Base-by-base conservation (phyloP, 2,113 vertebrate species). In the Dipodomys merriami region DNA sequence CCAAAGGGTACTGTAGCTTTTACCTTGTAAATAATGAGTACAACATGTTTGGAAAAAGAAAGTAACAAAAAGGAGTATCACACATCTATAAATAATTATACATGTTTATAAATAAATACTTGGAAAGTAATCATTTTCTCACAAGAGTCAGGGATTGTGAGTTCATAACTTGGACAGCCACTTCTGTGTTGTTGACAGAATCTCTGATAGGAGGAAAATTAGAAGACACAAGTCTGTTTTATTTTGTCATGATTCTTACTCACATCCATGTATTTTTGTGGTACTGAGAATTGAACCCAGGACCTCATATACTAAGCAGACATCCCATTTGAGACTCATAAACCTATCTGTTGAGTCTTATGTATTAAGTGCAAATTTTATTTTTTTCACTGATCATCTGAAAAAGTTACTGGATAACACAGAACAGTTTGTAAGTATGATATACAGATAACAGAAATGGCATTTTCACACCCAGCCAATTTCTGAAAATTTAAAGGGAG, bases 1-100 rank as follows among this genome's bases (percentile, higher is more conserved):
- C 91, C 91, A n/a, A 91, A 96, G 96, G 88, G 95, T 80, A 90
- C 39, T 29, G 49, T 77, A 96, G 91, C 89, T 81, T 95, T 96
- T 76, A 95, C 94, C 83, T 82, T 1, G 5, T 80, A 86, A 95
- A 77, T 92, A 91, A 80, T 73, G 69, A 92, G 72, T 62, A 83
- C 94, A 92, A 73, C 23, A 19, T 86, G 49, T 73, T 73, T 94
- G 83, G 68, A 49, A 83, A 87, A 91, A 89, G 62, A 69, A 90
- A 88, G 35, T 84, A 74, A 77, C 62, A 30, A 68, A 86, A 89
- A 79, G 29, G n/a, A 86, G 73, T 73, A 4, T 91, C 44, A 27
- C 44, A 22, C 22, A 68, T 71, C 64, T 86, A 7, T 62, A 62
- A 91, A 23, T 86, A 84, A 87, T 80, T 68, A 22, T 60, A 2